Evolutionary conservation across 92 coral and sea anemone species (phyloP), one percentile per base, ranked within the genome.

Genomic region (Palythoa caribaeorum): DNA sequence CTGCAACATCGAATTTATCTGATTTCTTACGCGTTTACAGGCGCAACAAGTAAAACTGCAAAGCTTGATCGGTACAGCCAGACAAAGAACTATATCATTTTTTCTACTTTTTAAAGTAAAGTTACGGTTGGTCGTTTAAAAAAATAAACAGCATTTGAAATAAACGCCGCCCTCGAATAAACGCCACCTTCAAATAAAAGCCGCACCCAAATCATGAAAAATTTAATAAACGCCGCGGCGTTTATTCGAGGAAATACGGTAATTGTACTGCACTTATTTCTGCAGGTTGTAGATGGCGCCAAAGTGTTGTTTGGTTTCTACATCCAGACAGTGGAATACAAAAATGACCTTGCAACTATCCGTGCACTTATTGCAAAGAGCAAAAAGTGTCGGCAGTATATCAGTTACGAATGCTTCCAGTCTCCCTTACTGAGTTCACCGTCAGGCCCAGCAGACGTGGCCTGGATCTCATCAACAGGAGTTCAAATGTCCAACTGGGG

Each of bases 401-500:
- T 97, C 73, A 90, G 94, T 53, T 97, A 89, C 57, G 80, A 97
- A 63, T 97, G 99, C 89, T 94, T 79, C 94, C 87, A 90, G 8
- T 91, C 99, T 0, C 87, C 78, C 48, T 90, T 97, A 21, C 80
- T 97, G 38, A 92, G 81, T 47, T 88, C 94, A 14, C 97, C 95
- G 52, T 84, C 79, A 19, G 98, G 96, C 3, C 93, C 94, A 35
- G 88, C 90, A 55, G 85, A 92, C 53, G 98, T 93, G 85, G 87
- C 76, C 93, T 97, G 99, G 99, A 12, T 91, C 63, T 95, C 98
- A 17, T 47, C 96, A 16, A 87, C 93, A 19, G 92, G 91, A 28
- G 84, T 83, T 0, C 76, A 69, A 71, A 94, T 89, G 85, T 87
- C 89, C 71, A 93, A 94, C 89, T 97, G 99, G 99, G 99, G 99